Conservation (phyloP, 92 coral and sea anemone species). For the Micromussa lordhowensis region DNA sequence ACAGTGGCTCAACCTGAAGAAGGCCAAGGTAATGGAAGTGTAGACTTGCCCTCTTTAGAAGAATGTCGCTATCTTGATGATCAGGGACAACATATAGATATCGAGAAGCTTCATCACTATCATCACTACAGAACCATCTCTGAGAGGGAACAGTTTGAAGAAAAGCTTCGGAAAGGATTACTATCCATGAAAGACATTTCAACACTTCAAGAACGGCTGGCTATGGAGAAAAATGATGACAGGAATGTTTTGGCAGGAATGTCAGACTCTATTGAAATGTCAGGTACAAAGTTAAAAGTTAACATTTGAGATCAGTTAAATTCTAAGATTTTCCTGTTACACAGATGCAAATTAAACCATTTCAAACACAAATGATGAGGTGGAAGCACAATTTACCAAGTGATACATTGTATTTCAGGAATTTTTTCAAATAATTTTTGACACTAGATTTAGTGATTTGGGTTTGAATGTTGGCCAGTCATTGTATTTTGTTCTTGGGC, state of each 20-base stretch:
- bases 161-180: constrained; percentile 64
- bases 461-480: too few species aligned
- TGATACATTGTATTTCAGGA: background rate
- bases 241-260: constrained; percentile 76
- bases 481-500: too few species aligned
- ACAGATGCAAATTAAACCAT: too few species aligned
- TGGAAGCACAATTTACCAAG: too few species aligned
- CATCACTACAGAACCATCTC: constrained; percentile 64
- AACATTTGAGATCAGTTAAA: background rate
- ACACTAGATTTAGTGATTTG: too few species aligned
- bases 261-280: constrained; percentile 16
- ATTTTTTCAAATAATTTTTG: too few species aligned
- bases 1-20: background rate
- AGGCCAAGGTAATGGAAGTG: background rate
- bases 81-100: background rate
- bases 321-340: too few species aligned
- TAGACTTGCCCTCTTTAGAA: constrained; percentile 25
- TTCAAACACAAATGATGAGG: too few species aligned
- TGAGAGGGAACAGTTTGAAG: constrained; percentile 70
- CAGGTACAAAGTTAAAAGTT: constrained; percentile 41
- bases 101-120: constrained; percentile 23
- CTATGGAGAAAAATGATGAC: constrained; percentile 57
- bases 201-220: constrained; percentile 29
- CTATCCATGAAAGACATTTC: constrained; percentile 78
- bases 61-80: constrained; percentile 20